Conservation (phyloP, 2,113 vertebrate species). For the Carollia perspicillata region DNA sequence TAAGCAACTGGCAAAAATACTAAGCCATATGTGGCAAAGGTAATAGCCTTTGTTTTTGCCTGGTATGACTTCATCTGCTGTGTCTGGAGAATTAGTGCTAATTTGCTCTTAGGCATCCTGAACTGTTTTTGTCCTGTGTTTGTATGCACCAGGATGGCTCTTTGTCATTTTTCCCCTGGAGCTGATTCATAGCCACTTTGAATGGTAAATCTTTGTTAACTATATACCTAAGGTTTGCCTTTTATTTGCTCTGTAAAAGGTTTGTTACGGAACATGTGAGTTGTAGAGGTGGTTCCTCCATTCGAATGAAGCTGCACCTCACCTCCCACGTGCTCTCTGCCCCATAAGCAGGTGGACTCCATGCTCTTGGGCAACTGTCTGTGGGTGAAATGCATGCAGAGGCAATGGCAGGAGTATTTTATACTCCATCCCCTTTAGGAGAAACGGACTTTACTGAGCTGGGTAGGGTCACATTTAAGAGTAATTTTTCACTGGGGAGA, state of each 20-base stretch:
- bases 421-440: neutral
- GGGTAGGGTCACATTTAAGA: neutral
- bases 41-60: conserved; percentile 8
- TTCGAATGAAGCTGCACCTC: neutral
- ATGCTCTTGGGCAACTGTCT: neutral
- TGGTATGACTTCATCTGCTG: neutral
- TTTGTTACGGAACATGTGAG: neutral
- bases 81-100: neutral
- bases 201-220: neutral
- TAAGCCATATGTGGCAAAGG: conserved; percentile 17
- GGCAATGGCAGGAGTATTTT: neutral
- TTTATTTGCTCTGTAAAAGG: neutral
- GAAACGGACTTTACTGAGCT: neutral
- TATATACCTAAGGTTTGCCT: neutral
- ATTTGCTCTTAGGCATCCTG: neutral
- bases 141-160: too few relatives aligned
- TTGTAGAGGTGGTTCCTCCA: too few relatives aligned
- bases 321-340: neutral
- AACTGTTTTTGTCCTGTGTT: neutral
- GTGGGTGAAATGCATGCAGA: neutral
- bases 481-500: neutral
- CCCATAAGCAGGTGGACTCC: neutral
- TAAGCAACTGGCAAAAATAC: conserved; percentile 34
- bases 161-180: neutral
- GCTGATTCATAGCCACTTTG: neutral